Percentiles rank a stretch among this genome's conserved stretches.
Evolutionary conservation across 2,888 invertebrate species (phyloP).

Genomic region (Cheilosia urbana): DNA sequence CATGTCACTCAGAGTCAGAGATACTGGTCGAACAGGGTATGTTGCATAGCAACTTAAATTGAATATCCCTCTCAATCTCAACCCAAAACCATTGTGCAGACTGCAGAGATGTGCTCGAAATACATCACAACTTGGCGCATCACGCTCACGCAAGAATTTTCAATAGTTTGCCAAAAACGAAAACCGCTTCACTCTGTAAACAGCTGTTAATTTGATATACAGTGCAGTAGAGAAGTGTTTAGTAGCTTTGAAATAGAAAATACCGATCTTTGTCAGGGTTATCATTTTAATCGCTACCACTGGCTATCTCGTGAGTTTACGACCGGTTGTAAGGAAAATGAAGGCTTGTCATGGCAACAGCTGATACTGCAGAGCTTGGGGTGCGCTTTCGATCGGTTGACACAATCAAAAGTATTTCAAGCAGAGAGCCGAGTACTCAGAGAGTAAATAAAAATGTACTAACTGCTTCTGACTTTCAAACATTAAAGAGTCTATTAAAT

Average conservation of each 20-base stretch:
- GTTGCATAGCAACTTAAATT: background rate
- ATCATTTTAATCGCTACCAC: background rate
- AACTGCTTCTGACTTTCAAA: too few relatives aligned
- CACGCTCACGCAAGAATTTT: constrained; percentile 9
- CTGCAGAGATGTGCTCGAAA: constrained; percentile 9
- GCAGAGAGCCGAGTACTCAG: too few relatives aligned
- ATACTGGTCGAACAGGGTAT: background rate
- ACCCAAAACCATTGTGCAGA: constrained; percentile 9
- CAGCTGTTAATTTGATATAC: constrained; percentile 30
- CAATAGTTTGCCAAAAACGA: constrained; percentile 42
- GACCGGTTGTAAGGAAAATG: background rate
- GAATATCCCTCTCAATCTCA: background rate
- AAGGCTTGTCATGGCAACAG: background rate
- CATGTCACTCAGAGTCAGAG: too few relatives aligned
- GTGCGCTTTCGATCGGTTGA: background rate
- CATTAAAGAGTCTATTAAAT: too few relatives aligned
- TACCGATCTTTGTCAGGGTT: background rate
- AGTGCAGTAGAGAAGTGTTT: background rate
- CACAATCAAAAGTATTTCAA: background rate
- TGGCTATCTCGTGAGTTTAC: too few relatives aligned
- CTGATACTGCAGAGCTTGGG: background rate
- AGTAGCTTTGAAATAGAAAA: constrained; percentile 26
- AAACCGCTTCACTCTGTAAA: constrained; percentile 16
- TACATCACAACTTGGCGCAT: constrained; percentile 17
- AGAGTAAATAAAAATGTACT: too few relatives aligned